A percentile compares a stretch with the other conserved stretches of the same genome.
Conservation (phyloP, 2,888 invertebrate species). For the Melitaea athalia region DNA sequence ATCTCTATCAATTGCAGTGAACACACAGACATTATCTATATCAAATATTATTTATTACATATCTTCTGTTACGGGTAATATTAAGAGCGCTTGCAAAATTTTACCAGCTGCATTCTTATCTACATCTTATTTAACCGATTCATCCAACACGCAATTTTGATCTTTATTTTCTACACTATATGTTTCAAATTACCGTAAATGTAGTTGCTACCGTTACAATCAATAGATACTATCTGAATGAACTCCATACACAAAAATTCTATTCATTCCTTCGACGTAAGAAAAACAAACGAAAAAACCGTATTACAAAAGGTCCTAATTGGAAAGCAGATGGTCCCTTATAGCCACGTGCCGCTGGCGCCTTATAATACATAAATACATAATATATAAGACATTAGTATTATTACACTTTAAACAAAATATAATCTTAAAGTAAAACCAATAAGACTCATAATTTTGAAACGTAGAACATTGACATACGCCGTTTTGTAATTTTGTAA, state of each 20-base stretch:
- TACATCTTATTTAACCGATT: constrained; percentile 3
- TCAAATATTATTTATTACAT: not conserved
- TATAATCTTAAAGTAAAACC: not conserved
- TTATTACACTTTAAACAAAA: constrained; percentile 5
- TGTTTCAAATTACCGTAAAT: not conserved
- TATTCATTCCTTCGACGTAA: constrained; percentile 45
- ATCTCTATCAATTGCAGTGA: not conserved
- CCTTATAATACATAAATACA: constrained; percentile 32
- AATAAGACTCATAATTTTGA: not conserved
- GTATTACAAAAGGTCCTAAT: constrained; percentile 52
- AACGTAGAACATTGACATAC: not conserved
- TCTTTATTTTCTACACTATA: constrained; percentile 1
- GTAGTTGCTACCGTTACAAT: constrained; percentile 1
- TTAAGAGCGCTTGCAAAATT: constrained; percentile 13
- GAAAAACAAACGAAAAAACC: constrained; percentile 46
- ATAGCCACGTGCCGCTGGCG: constrained; percentile 59
- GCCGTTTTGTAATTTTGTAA: not conserved
- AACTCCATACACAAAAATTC: constrained; percentile 43
- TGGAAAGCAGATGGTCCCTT: constrained; percentile 61
- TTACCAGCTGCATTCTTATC: constrained; percentile 31
- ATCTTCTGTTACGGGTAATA: not conserved
- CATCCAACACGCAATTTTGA: not conserved
- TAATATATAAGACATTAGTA: constrained; percentile 30
- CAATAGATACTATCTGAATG: constrained; percentile 46
- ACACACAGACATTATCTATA: constrained; percentile 4